A percentile compares a stretch with the other conserved stretches of the same genome.
These are phyloP conservation scores for Plusia festucae DNA, from an alignment of 2,888 invertebrate species.

Conservation along the genomic window DNA sequence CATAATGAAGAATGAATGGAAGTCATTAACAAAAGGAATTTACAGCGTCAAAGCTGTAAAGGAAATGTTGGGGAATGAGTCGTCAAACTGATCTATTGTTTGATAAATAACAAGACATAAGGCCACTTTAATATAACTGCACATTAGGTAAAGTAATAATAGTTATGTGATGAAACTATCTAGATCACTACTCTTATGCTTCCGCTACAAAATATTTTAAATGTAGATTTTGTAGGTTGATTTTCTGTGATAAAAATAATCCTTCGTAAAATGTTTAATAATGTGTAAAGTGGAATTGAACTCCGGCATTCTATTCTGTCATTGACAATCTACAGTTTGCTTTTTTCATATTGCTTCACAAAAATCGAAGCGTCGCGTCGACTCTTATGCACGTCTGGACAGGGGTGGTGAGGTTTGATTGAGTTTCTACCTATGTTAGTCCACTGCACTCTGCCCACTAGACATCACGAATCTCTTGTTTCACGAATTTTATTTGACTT, in stretches of 20 bases:
- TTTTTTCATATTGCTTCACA: background rate
- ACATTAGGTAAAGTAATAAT: no score
- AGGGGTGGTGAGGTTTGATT: background rate
- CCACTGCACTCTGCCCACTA: background rate
- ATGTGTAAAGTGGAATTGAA: background rate
- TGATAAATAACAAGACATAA: background rate
- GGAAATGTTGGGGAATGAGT: background rate
- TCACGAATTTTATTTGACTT: conserved; percentile 4
- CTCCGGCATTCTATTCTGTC: background rate
- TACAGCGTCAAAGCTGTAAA: background rate
- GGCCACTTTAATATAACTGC: background rate
- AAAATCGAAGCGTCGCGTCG: background rate
- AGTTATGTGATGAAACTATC: no score
- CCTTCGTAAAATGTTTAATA: background rate
- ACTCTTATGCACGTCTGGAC: conserved; percentile 4
- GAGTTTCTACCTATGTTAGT: background rate
- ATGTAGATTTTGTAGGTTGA: no score
- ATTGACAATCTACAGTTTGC: background rate
- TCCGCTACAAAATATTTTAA: no score
- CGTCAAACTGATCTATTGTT: conserved; percentile 1
- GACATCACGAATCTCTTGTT: conserved; percentile 2
- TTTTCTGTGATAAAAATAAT: background rate
- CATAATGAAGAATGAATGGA: background rate
- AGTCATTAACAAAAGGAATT: conserved; percentile 1
- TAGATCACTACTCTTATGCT: no score